Conservation (phyloP, 2,888 invertebrate species). For the Lasioglossum calceatum region DNA sequence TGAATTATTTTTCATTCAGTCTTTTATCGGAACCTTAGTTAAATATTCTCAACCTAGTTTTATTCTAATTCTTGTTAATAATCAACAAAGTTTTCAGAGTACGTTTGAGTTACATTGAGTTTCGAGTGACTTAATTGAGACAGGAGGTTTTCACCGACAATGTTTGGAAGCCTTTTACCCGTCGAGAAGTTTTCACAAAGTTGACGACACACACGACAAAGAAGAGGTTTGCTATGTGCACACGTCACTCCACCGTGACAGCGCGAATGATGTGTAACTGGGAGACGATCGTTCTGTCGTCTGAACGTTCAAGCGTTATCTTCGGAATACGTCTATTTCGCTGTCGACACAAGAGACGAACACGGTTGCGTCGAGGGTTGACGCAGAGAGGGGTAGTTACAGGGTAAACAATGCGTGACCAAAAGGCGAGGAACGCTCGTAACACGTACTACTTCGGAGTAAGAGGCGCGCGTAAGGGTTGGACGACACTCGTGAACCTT, state of each 20-base stretch:
- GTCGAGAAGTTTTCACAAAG: neutral
- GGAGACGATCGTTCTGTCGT: constrained; percentile 16
- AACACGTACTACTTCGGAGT: constrained; percentile 16
- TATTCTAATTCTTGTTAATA: neutral
- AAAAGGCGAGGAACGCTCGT: constrained; percentile 18
- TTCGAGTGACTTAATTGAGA: neutral
- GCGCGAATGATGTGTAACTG: constrained; percentile 40
- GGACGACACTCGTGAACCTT: neutral
- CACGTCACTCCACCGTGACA: constrained; percentile 36
- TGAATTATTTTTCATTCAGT: no score
- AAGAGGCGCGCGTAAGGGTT: constrained; percentile 4
- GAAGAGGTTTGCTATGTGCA: neutral
- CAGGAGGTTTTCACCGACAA: neutral
- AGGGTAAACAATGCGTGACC: constrained; percentile 43
- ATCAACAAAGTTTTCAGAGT: neutral
- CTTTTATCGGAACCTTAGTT: no score
- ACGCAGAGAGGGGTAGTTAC: constrained; percentile 15
- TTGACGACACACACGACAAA: neutral
- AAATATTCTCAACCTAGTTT: neutral
- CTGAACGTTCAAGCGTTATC: constrained; percentile 45
- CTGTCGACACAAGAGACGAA: constrained; percentile 35
- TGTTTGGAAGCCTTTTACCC: neutral
- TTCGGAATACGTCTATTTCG: constrained; percentile 33
- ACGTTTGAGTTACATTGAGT: neutral
- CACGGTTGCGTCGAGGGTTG: constrained; percentile 25